Conservation (phyloP, 2,113 vertebrate species). For the Zonotrichia leucophrys region DNA sequence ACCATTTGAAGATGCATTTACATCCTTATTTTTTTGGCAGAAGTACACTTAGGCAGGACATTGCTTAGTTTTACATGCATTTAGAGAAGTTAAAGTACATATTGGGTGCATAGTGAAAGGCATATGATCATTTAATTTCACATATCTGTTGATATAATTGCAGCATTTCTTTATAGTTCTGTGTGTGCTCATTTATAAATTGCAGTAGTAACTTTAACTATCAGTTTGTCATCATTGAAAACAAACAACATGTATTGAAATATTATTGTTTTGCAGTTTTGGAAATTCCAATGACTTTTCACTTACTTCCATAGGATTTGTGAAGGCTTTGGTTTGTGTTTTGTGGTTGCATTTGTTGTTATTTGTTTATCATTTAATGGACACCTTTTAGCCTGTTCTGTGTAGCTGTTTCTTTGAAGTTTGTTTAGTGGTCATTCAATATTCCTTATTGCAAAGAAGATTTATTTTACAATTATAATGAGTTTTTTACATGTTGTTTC, state of each 20-base stretch:
- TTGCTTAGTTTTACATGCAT: background rate
- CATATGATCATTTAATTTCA: background rate
- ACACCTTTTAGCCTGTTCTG: background rate
- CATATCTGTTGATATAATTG: background rate
- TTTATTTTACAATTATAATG: background rate
- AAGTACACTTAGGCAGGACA: background rate
- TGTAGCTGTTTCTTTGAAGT: background rate
- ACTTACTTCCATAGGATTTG: background rate
- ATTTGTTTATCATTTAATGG: background rate
- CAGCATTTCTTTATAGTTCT: background rate
- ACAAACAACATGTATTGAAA: background rate
- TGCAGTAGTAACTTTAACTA: background rate
- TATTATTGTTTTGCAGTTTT: background rate
- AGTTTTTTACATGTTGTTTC: background rate
- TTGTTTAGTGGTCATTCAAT: background rate
- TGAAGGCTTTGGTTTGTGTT: background rate
- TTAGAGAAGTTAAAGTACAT: background rate
- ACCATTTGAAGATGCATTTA: background rate
- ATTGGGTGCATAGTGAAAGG: background rate
- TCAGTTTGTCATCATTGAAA: background rate
- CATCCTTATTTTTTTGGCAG: background rate
- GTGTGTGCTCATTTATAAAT: background rate
- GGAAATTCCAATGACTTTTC: background rate
- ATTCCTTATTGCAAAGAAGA: background rate
- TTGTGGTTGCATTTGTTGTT: background rate